phyloP scores from a whole-genome alignment of 1,140 invertebrate genomes.

The Nymphalis io region DNA sequence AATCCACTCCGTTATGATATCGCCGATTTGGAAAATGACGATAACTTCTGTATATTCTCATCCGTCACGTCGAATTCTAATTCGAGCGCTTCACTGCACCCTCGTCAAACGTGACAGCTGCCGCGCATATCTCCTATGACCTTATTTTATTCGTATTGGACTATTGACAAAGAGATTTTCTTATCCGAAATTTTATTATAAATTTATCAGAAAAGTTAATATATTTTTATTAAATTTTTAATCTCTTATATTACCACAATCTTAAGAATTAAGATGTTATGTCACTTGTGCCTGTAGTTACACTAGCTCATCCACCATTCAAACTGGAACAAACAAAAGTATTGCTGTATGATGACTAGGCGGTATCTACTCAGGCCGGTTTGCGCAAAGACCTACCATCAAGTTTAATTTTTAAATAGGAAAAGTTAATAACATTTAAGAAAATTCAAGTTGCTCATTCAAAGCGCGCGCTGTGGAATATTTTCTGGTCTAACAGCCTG shows the following conservation, averaged over 20 bases:
- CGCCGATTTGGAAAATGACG: constrained; percentile 17
- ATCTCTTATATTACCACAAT: too few relatives aligned
- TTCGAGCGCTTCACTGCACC: constrained; percentile 45
- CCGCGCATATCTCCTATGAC: constrained; percentile 12
- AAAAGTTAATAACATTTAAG: background rate
- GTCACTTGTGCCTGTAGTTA: too few relatives aligned
- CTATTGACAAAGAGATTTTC: constrained; percentile 13
- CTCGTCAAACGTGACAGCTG: constrained; percentile 47
- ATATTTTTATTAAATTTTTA: too few relatives aligned
- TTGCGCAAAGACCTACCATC: too few relatives aligned
- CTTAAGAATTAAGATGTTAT: too few relatives aligned
- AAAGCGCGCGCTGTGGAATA: background rate
- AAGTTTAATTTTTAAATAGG: too few relatives aligned
- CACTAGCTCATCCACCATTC: too few relatives aligned
- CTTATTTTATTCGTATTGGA: constrained; percentile 9
- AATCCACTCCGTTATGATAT: constrained; percentile 8
- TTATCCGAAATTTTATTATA: background rate
- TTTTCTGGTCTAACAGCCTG: background rate
- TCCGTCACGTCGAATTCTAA: constrained; percentile 46
- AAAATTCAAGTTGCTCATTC: background rate
- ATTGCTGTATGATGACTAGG: too few relatives aligned
- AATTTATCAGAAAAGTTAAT: background rate
- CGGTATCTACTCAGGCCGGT: too few relatives aligned
- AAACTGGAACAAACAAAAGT: too few relatives aligned
- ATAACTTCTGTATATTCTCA: constrained; percentile 21